Base-by-base conservation (phyloP, 2,888 invertebrate genomes). In the Odiellus spinosus region DNA sequence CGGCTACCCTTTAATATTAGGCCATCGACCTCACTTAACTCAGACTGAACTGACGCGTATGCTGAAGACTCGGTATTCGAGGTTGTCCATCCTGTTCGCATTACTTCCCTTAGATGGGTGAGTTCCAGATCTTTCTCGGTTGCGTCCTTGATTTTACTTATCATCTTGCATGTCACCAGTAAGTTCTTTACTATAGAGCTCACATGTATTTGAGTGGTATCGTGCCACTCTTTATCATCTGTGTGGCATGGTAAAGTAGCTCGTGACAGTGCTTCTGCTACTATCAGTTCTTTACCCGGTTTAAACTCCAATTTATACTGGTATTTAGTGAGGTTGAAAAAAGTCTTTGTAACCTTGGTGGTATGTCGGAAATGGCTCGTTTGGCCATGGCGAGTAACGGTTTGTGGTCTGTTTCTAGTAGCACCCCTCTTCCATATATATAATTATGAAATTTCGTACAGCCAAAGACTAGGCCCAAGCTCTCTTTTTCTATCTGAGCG, bases 371-470 rank as follows among this genome's bases (percentile, higher is more conserved):
- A 5, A 65, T 45, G 3, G 58, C 49, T 50, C 64, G 64, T 2
- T 59, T 55, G 11, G 66, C 41, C 3, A 67, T 47, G 15, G 61
- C 50, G 1, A 63, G 44, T 5, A 64, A 49, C 1, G 64, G 64
- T 49, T 62, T 63, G 53, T 65, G 64, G 49, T 67, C 64, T 0
- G 64, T 67, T 51, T 59, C 55, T 2, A 65, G 44, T 15, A 40
- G 44, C 34, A 66, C 55, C 19, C 54, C 35, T 32, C 53, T 17
- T 10, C 44, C 53, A 38, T 34, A n/a, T 34, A 34, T 34, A n/a
- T 17, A 6, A 17, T 38, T 15, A 38, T 38, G 18, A 18, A 38
- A 38, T 38, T 38, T 38, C 18, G 4, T 18, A 10, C 38, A 38
- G 5, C 38, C 18, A 18, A 38, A 38, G 5, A 38, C 38, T 18